phyloP scores from a whole-genome alignment of 2,113 vertebrate species.

The Lasiurus cinereus region DNA sequence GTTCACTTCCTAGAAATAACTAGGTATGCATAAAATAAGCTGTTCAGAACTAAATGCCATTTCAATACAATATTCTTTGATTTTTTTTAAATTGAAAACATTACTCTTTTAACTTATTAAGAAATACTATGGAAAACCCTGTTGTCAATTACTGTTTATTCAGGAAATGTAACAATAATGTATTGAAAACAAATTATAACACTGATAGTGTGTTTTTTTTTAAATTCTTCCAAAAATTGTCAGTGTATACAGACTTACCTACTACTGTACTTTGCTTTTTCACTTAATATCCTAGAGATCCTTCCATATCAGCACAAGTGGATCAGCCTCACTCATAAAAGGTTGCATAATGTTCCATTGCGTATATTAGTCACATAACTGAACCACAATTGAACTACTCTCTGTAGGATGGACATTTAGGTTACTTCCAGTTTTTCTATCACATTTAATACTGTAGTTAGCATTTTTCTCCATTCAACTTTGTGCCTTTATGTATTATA shows the following conservation, averaged over 20 bases:
- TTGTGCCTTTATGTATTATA: not conserved
- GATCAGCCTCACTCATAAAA: not conserved
- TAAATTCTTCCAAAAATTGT: slow-evolving; percentile 1
- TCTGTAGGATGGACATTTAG: not conserved
- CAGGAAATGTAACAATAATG: not conserved
- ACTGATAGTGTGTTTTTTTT: not conserved
- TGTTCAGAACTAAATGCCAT: not conserved
- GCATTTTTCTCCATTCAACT: not conserved
- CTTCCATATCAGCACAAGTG: not conserved
- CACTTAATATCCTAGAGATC: not conserved
- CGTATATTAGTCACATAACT: not conserved
- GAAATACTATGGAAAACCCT: not conserved
- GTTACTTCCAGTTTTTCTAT: slow-evolving; percentile 10
- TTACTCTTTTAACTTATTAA: not conserved
- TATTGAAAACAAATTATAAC: slow-evolving; percentile 14
- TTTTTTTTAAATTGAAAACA: not conserved
- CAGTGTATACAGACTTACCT: not conserved
- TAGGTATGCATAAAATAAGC: slow-evolving; percentile 17
- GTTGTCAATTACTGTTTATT: not conserved
- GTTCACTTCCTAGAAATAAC: not conserved
- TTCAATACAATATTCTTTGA: not conserved
- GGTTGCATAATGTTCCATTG: not conserved
- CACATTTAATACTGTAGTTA: not conserved
- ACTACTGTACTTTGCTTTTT: not conserved
- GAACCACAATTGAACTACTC: not conserved